Base-by-base conservation (phyloP, 1,140 invertebrate species). In the Oppia nitens region DNA sequence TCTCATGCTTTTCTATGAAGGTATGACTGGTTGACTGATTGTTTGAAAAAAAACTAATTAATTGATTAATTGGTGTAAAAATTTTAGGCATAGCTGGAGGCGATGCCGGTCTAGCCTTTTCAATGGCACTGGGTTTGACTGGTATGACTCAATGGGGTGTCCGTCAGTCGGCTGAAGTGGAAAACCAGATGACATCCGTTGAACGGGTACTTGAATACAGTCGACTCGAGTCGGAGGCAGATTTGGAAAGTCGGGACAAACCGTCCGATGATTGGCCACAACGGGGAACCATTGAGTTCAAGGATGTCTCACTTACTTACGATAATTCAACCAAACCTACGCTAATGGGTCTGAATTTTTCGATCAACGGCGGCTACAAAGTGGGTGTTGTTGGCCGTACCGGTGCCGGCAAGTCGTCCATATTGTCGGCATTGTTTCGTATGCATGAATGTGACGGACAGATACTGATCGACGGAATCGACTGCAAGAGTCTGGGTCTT, bases 61-160 rank as follows among this genome's bases (percentile, higher is more conserved):
- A n/a, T n/a, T n/a, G n/a, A n/a, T n/a, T n/a, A n/a, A n/a, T n/a
- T n/a, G n/a, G n/a, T n/a, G 23, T 64, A 20, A 29, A 55, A 20
- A 21, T 6, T 24, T 6, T 9, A 9, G 23, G 14, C 20, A 26
- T 52, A 25, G 27, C 60, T 21, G 81, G 78, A 11, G 83, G 83
- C 0, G 75, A 83, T 61, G 84, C 88, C 3, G 87, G 86, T 23
- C 64, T 92, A 49, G 81, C 83, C 0, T 81, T 91, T 53, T 82
- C 84, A 0, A 85, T 87, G 66, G 79, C 79, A 2, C 81, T 88
- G 47, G 75, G 79, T 0, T 70, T 91, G 54, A 81, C 82, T 24
- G 82, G 83, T 1, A 80, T 85, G 73, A 81, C 88, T 55, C 86
- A 90, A 66, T 89, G 82, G 80, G 85, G 53, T 1, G 82, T 91